phyloP scores from a whole-genome alignment of 2,888 invertebrate species.

The Chrysotoxum bicinctum region DNA sequence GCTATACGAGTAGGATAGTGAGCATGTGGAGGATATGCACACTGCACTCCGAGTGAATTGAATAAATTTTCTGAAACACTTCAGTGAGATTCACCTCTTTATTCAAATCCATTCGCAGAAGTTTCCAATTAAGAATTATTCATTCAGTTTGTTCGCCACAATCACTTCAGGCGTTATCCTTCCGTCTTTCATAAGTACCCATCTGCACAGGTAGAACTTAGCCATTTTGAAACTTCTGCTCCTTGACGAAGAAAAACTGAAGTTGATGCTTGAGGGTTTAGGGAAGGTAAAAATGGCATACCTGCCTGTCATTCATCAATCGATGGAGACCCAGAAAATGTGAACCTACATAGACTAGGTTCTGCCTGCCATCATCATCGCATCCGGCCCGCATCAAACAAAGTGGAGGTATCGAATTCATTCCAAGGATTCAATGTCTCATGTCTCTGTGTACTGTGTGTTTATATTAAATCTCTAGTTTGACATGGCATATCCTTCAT shows the following conservation, averaged over 20 bases:
- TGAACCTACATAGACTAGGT: not conserved
- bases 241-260: not conserved
- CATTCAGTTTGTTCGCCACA: constrained; percentile 52
- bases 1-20: too few relatives aligned
- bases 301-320: constrained; percentile 6
- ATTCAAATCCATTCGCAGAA: constrained; percentile 43
- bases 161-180: constrained; percentile 34
- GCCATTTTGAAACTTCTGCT: constrained; percentile 10
- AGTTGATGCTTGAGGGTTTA: not conserved
- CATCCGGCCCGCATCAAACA: constrained; percentile 15
- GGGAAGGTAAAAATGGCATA: not conserved
- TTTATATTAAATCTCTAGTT: constrained; percentile 13
- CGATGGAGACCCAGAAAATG: not conserved
- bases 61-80: not conserved
- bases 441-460: not conserved
- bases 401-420: constrained; percentile 36
- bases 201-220: not conserved
- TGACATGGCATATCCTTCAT: constrained; percentile 7
- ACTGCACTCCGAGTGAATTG: too few relatives aligned
- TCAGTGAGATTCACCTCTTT: constrained; percentile 19
- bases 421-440: constrained; percentile 26
- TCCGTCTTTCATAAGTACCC: not conserved
- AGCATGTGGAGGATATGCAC: too few relatives aligned
- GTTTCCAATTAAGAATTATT: constrained; percentile 57
- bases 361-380: not conserved